Conservation (phyloP, 2,113 vertebrate species). For the Eptesicus fuscus region DNA sequence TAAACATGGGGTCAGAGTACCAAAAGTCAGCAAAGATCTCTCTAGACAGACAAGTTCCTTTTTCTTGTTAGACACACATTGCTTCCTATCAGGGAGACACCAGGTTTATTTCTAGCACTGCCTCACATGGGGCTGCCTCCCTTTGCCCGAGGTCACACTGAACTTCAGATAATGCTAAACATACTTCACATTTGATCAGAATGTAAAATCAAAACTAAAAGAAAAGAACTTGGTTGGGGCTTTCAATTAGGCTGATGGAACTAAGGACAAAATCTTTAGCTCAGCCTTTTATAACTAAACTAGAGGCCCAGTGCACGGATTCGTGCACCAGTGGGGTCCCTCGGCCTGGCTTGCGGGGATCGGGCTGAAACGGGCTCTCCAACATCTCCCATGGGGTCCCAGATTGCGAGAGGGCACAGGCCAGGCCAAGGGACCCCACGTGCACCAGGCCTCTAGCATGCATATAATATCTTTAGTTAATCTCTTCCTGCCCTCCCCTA, state of each 20-base stretch:
- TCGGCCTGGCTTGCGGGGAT: too few relatives aligned
- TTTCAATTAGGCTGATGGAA: slow-evolving; percentile 15
- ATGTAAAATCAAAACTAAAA: not conserved
- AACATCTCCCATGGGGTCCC: too few relatives aligned
- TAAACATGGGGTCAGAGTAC: slow-evolving; percentile 59
- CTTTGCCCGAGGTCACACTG: slow-evolving; percentile 27
- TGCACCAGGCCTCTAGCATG: too few relatives aligned
- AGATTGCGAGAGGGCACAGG: too few relatives aligned
- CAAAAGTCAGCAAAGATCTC: slow-evolving; percentile 47
- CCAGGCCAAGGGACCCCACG: too few relatives aligned
- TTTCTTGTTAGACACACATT: not conserved
- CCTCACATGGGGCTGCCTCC: not conserved
- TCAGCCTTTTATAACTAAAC: not conserved
- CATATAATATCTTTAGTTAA: too few relatives aligned
- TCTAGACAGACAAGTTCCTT: slow-evolving; percentile 52
- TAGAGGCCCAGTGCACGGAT: too few relatives aligned
- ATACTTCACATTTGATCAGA: slow-evolving; percentile 36
- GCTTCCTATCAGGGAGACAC: slow-evolving; percentile 23
- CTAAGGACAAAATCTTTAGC: not conserved
- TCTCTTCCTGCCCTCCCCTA: too few relatives aligned
- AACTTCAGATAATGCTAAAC: slow-evolving; percentile 36
- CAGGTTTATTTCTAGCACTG: slow-evolving; percentile 40
- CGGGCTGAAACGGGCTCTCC: too few relatives aligned
- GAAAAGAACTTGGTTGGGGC: not conserved
- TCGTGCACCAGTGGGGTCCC: too few relatives aligned